Evolutionary conservation across 2,113 vertebrate species (phyloP).

Genomic region (Elanoides forficatus): DNA sequence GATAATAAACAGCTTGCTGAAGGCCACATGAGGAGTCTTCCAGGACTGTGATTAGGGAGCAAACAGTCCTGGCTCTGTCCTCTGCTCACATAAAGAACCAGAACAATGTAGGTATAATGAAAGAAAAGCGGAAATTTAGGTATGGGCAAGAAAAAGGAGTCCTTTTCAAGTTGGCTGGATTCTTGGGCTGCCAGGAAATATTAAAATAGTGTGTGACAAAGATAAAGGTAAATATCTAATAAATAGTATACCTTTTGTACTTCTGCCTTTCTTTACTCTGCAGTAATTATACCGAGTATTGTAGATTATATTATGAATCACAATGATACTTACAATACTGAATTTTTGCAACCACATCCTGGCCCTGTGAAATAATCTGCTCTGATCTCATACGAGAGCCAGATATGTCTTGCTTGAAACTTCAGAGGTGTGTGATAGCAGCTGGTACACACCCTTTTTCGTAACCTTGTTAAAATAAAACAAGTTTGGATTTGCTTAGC

Average conservation of each 20-base stretch:
- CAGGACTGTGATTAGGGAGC: neutral
- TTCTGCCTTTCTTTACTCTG: slow-evolving; percentile 48
- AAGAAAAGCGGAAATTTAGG: neutral
- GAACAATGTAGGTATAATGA: neutral
- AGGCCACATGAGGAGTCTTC: slow-evolving; percentile 3
- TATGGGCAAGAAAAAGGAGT: neutral
- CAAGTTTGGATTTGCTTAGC: slow-evolving; percentile 64
- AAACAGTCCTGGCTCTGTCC: neutral
- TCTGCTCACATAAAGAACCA: neutral
- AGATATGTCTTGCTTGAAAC: slow-evolving; percentile 29
- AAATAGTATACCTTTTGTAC: slow-evolving; percentile 31
- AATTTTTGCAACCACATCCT: slow-evolving; percentile 50
- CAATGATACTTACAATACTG: slow-evolving; percentile 15
- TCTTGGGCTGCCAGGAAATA: slow-evolving; percentile 9
- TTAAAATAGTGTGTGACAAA: neutral
- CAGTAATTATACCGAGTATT: slow-evolving; percentile 28
- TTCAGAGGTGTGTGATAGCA: neutral
- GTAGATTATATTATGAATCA: slow-evolving; percentile 50
- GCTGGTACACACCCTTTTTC: slow-evolving; percentile 10
- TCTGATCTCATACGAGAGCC: slow-evolving; percentile 35
- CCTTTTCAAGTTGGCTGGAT: neutral
- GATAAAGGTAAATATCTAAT: slow-evolving; percentile 2
- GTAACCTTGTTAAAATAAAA: slow-evolving; percentile 40
- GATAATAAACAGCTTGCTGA: slow-evolving; percentile 8
- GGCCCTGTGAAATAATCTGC: slow-evolving; percentile 30